A percentile compares a stretch with the other conserved stretches of the same genome.
phyloP scores from a whole-genome alignment of 2,113 vertebrate species.

The Atlantisia rogersi region DNA sequence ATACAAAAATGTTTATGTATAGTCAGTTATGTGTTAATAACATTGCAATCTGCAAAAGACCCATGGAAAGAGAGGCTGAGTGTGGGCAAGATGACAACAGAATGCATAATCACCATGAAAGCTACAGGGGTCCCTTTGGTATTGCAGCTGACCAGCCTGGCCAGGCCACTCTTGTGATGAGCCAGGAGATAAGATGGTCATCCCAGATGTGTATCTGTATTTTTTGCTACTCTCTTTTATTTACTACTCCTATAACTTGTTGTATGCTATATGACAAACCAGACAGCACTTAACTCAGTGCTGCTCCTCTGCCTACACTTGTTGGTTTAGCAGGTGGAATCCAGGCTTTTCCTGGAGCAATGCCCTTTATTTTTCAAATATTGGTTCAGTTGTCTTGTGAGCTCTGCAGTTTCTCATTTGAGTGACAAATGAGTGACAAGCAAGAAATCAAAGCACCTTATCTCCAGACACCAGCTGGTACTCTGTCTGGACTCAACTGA shows the following conservation, averaged over 20 bases:
- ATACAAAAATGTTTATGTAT: neutral
- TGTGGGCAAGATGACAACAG: neutral
- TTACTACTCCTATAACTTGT: neutral
- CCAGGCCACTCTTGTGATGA: neutral
- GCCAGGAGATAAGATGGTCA: neutral
- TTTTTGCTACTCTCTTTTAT: neutral
- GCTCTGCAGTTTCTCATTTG: constrained; percentile 1
- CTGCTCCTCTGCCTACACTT: neutral
- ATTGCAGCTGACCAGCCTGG: neutral
- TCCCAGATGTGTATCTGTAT: neutral
- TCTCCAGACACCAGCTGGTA: constrained; percentile 32
- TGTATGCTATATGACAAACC: neutral
- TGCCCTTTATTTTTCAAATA: constrained; percentile 37
- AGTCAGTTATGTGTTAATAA: neutral
- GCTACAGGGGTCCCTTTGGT: neutral
- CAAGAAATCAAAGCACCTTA: constrained; percentile 27
- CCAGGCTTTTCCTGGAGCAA: neutral
- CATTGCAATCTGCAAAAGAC: neutral
- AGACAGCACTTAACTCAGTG: neutral
- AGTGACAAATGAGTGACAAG: constrained; percentile 24
- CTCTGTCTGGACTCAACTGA: constrained; percentile 26
- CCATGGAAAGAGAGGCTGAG: neutral
- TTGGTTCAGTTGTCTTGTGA: neutral
- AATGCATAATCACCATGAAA: neutral
- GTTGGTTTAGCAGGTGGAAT: neutral